phyloP scores from a whole-genome alignment of 1,140 invertebrate genomes.

The Bemisia tabaci region DNA sequence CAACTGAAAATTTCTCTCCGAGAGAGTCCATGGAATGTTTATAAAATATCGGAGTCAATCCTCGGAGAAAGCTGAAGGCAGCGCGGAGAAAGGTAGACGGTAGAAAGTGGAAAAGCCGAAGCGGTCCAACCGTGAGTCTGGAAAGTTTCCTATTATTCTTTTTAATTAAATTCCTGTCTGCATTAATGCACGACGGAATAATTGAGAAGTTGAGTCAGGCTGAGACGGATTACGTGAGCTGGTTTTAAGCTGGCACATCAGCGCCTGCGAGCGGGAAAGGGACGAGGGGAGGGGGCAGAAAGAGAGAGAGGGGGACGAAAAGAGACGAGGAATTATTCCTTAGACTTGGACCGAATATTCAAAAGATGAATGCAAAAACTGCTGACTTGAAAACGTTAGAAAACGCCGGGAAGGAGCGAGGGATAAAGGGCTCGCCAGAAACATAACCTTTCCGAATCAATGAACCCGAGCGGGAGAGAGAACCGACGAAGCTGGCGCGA shows the following conservation, averaged over 20 bases:
- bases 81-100: background rate
- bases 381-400: conserved; percentile 11
- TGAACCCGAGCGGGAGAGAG: background rate
- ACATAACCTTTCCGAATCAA: background rate
- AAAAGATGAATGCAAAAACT: conserved; percentile 13
- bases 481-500: conserved; percentile 5
- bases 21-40: no score
- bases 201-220: no score
- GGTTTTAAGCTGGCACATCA: no score
- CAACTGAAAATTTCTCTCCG: no score
- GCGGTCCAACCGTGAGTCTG: no score
- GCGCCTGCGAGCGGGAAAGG: no score
- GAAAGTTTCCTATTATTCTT: no score
- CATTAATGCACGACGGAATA: no score
- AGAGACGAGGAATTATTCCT: conserved; percentile 2
- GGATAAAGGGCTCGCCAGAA: background rate
- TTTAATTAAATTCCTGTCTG: no score
- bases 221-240: no score
- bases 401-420: background rate
- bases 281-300: conserved; percentile 9
- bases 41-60: no score
- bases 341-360: background rate
- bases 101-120: no score
- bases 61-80: background rate
- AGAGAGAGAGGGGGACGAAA: conserved; percentile 4